phyloP scores from a whole-genome alignment of 2,797 vertebrate species.

The Lacerta agilis region DNA sequence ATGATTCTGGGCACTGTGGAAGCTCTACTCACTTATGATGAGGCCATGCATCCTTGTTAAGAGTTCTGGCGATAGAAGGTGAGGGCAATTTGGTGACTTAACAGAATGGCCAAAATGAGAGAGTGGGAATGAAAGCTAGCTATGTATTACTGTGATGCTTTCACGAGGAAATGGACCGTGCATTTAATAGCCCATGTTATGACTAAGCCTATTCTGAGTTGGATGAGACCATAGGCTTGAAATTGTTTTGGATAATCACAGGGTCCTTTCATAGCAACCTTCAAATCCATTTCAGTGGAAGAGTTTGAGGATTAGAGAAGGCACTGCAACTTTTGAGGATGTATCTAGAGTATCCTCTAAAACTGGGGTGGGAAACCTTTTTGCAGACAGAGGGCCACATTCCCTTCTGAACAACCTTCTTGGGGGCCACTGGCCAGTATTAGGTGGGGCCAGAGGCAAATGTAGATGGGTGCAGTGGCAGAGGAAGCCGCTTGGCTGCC shows the following conservation, averaged over 20 bases:
- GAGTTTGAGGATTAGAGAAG: neutral
- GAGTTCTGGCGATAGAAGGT: slow-evolving; percentile 12
- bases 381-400: no score
- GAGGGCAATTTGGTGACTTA: slow-evolving; percentile 1
- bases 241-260: slow-evolving; percentile 8
- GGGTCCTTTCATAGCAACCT: slow-evolving; percentile 1
- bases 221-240: neutral
- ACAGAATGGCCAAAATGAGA: rapidly evolving
- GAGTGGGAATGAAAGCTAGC: neutral
- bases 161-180: slow-evolving; percentile 11
- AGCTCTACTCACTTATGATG: neutral
- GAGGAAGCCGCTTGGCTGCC: no score
- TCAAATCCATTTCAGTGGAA: neutral
- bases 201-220: neutral
- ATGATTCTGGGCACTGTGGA: slow-evolving; percentile 5
- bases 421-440: no score
- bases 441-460: no score
- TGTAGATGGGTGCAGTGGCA: no score
- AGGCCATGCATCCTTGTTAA: slow-evolving; percentile 24
- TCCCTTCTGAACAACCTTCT: no score
- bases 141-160: neutral
- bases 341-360: no score
- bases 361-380: no score
- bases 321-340: neutral
- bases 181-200: neutral